Base-by-base conservation (phyloP, 2,888 invertebrate species). In the Lasiommata megera region DNA sequence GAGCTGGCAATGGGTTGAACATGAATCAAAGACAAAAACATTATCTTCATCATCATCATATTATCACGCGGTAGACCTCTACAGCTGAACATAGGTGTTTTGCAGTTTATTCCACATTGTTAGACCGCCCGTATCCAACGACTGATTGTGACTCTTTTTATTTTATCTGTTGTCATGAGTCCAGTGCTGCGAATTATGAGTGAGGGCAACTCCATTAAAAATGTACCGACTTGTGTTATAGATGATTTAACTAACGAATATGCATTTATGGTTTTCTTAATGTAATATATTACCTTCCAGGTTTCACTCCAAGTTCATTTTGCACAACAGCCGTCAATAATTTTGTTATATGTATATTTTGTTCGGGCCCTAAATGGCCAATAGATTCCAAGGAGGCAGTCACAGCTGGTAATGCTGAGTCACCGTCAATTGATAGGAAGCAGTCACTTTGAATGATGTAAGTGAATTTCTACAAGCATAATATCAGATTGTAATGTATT, bases 221-320 rank as follows among this genome's bases (percentile, higher is more conserved):
- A 23, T 23, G 5, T 23, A 23, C 5, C 23, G 23, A 5, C 5
- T 23, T 23, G 5, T n/a, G 23, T 11, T 1, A 34, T 34, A 1
- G 34, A 3, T 34, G 3, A 11, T 34, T 3, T 1, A 11, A 34
- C 3, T 34, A 8, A 6, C 8, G 8, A 1, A 11, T 3, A 34
- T 34, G 14, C n/a, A 0, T 17, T 17, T 0, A 7, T 1, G 14
- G 1, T 14, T 14, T 0, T 6, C 8, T 3, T 14, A 40, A 40
- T 17, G 18, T 34, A 29, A 8, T 31, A 1, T 61, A 61, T 59
- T 63, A 85, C 86, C 77, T 73, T 18, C 77, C 67, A 1, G 77
- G 73, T 0, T 64, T 17, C 1, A 88, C 68, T 1, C 79, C 79
- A 1, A 88, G 68, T 64, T 84, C 80, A 3, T 68, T 74, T n/a